A percentile compares a stretch with the other conserved stretches of the same genome.
phyloP scores from a whole-genome alignment of 2,797 vertebrate genomes.

The Siniperca obscura region DNA sequence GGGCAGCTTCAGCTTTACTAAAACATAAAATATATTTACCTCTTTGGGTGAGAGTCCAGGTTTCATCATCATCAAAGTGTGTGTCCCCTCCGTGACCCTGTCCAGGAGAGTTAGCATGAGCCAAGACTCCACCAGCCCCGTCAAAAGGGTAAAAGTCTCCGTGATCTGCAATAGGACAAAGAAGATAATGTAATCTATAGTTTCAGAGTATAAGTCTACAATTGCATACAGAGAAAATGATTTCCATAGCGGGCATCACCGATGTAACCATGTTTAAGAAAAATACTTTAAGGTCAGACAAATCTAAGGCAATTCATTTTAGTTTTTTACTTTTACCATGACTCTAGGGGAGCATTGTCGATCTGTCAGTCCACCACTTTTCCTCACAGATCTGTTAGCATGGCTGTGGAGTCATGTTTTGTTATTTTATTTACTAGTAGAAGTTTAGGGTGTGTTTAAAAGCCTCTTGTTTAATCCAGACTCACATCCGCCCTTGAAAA shows the following conservation, averaged over 20 bases:
- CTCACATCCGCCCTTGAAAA: conserved; percentile 79
- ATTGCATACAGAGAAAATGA: background rate
- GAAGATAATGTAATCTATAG: background rate
- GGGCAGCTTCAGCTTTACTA: background rate
- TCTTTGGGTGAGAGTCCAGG: conserved; percentile 82
- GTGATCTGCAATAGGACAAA: conserved; percentile 73
- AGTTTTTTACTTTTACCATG: background rate
- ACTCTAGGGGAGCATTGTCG: background rate
- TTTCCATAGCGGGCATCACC: background rate
- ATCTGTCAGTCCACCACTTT: background rate
- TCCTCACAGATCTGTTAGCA: background rate
- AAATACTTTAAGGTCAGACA: background rate
- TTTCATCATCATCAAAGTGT: conserved; percentile 92
- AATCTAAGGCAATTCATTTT: background rate
- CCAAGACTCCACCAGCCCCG: conserved; percentile 81
- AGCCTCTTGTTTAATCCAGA: background rate
- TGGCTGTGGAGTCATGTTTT: background rate
- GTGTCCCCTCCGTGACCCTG: conserved; percentile 85
- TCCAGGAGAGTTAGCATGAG: conserved; percentile 89
- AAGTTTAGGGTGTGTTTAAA: background rate
- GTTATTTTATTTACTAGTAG: background rate
- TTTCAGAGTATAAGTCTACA: background rate
- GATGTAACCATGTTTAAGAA: background rate
- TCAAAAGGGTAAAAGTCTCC: conserved; percentile 89
- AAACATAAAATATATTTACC: conserved; percentile 62